These are phyloP conservation scores for Moxostoma hubbsi DNA, from an alignment of 2,797 vertebrate genomes.

Conservation along the genomic window DNA sequence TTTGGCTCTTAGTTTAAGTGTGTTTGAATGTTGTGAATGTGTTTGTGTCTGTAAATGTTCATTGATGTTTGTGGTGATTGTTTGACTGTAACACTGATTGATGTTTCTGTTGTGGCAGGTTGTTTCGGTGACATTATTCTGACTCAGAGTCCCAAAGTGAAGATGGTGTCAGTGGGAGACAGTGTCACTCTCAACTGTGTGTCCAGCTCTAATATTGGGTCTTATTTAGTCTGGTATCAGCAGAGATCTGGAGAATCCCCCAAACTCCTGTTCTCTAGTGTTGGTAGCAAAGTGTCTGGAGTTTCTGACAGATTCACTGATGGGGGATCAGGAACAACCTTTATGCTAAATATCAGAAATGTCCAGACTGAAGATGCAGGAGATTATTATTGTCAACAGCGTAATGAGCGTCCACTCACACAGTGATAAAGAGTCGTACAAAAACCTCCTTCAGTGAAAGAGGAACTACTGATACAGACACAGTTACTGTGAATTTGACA, in stretches of 20 bases:
- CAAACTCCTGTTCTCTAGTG: background rate
- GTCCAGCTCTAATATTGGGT: rapidly evolving
- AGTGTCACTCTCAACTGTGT: constrained; percentile 7
- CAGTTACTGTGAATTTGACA: background rate
- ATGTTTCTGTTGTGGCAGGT: background rate
- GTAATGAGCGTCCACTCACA: rapidly evolving
- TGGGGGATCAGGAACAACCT: constrained; percentile 8
- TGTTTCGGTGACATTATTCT: constrained; percentile 10
- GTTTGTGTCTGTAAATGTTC: no score
- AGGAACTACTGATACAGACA: constrained; percentile 5
- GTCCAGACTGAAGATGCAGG: constrained; percentile 10
- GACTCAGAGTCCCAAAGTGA: constrained; percentile 58
- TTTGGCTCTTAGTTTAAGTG: no score
- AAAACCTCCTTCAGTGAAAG: constrained; percentile 3
- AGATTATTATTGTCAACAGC: background rate
- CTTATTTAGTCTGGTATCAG: background rate
- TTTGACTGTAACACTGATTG: constrained; percentile 6
- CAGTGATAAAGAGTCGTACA: background rate
- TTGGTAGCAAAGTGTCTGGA: constrained; percentile 3
- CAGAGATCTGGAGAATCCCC: background rate
- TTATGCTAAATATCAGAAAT: constrained; percentile 2
- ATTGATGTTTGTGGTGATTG: background rate
- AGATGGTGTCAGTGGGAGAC: constrained; percentile 57
- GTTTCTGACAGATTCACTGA: constrained; percentile 26
- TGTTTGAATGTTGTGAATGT: no score